phyloP scores from a whole-genome alignment of 1,140 invertebrate species.

The Zaprionus nigranus region DNA sequence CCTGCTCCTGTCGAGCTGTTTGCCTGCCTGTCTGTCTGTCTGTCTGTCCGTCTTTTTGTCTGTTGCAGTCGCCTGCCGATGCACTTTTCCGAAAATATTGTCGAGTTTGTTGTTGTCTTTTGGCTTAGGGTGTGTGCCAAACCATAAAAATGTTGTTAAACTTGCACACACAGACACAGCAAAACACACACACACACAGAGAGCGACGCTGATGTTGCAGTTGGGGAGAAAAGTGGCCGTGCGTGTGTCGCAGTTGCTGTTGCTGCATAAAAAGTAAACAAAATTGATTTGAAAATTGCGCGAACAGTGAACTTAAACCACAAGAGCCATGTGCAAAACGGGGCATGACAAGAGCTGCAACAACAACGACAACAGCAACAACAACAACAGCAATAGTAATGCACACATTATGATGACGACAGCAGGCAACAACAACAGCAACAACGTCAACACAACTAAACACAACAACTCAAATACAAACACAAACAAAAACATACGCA shows the following conservation, averaged over 20 bases:
- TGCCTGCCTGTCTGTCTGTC: slow-evolving; percentile 19
- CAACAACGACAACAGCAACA: slow-evolving; percentile 21
- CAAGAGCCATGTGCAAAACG: slow-evolving; percentile 38
- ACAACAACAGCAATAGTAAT: slow-evolving; percentile 38
- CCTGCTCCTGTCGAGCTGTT: slow-evolving; percentile 17
- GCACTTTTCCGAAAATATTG: slow-evolving; percentile 45
- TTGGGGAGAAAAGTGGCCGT: slow-evolving; percentile 59
- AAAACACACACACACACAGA: slow-evolving; percentile 12
- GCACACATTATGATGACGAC: slow-evolving; percentile 76
- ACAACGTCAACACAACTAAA: slow-evolving; percentile 20
- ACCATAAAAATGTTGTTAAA: slow-evolving; percentile 84
- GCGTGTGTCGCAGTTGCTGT: slow-evolving; percentile 61
- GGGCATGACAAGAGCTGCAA: slow-evolving; percentile 10
- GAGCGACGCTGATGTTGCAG: slow-evolving; percentile 4
- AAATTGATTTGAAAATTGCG: slow-evolving; percentile 84
- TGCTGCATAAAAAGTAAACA: slow-evolving; percentile 78
- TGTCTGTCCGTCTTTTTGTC: slow-evolving; percentile 3
- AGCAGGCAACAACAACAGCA: slow-evolving; percentile 47
- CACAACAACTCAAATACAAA: slow-evolving; percentile 21
- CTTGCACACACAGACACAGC: slow-evolving; percentile 38
- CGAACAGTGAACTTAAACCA: slow-evolving; percentile 57
- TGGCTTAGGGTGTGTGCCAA: slow-evolving; percentile 82
- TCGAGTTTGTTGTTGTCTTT: slow-evolving; percentile 41
- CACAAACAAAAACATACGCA: slow-evolving; percentile 20
- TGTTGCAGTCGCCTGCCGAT: slow-evolving; percentile 40